Base-by-base conservation (phyloP, 1,140 invertebrate genomes). In the Heterodera carotae region DNA sequence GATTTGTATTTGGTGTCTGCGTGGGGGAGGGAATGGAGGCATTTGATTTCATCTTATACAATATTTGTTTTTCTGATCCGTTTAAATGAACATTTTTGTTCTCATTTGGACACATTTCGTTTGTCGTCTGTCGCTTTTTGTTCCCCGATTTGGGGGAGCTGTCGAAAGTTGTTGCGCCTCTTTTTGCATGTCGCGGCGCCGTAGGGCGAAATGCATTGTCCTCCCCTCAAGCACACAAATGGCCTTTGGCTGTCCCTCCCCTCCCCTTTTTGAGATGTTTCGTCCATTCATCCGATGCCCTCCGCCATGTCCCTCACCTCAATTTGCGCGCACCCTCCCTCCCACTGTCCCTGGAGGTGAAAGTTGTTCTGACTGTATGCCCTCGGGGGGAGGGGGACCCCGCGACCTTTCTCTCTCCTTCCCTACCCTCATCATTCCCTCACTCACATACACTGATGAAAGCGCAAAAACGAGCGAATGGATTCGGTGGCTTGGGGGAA, bases 291-390 rank as follows among this genome's bases (percentile, higher is more conserved):
- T 56, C 15, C 48, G 1, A 15, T 22, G 12, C 48, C 48, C 48
- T 15, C 18, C 48, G 48, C 48, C 48, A 56, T 56, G 48, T 56
- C 48, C 48, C 48, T 56, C 48, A 56, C 48, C 48, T 56, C 48
- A 56, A 56, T 56, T 56, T 56, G 15, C 18, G 48, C 12, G 22
- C 48, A 5, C 48, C 18, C 22, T 5, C 48, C 48, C 48, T 22
- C 48, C 48, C 48, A 4, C 48, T 3, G 12, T n/a, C 18, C 48
- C 10, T 2, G 10, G 10, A 22, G 3, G 18, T 56, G 48, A 56
- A 56, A 56, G 48, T 56, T 56, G 48, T 18, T 56, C 48, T 56
- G 48, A 56, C 48, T 56, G 48, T 56, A 56, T 56, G 48, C 48
- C 48, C 48, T 56, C 48, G 12, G 48, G 48, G 48, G 12, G 48